Base-by-base conservation (phyloP, 1,140 invertebrate genomes). In the Tetramorium simillimum region DNA sequence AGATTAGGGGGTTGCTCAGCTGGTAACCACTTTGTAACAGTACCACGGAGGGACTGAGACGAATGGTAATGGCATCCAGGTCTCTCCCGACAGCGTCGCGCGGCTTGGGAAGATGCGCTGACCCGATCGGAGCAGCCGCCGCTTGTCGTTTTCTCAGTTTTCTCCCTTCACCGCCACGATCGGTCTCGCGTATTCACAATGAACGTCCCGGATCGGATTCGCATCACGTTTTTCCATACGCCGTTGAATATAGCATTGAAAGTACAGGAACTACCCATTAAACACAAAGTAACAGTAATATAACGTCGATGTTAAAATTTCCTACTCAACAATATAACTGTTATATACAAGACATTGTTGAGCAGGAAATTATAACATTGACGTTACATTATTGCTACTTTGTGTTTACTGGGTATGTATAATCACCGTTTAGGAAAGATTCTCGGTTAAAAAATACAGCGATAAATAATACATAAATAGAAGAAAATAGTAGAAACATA, bases 1-100 rank as follows among this genome's bases (percentile, higher is more conserved):
- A 84, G 89, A 86, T 86, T 88, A 89, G 72, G 84, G 82, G 73
- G 67, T 73, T 56, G 62, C 89, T 85, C 72, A 86, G 78, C 80
- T 90, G 86, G 81, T 90, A 88, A 88, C 75, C 89, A 78, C 81
- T 90, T 90, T 77, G 70, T 90, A 90, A 88, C 70, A 85, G 81
- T 67, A 72, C 72, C 62, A 77, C 21, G 72, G 72, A 80, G 73
- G 49, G 46, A 90, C 73, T 82, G 89, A 88, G 87, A 90, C 90
- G 90, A 90, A 90, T 88, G 84, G 81, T 65, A 90, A 90, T 90
- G 73, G 86, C 37, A 33, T 73, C 56, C 21, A 28, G 18, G 51
- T 46, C 53, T 73, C 33, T 78, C 10, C 40, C 60, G 76, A 69
- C 51, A 67, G 85, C 75, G 49, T 49, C 37, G 72, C 73, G 60